Base-by-base conservation (phyloP, 2,113 vertebrate species). In the Ochotona curzoniae region DNA sequence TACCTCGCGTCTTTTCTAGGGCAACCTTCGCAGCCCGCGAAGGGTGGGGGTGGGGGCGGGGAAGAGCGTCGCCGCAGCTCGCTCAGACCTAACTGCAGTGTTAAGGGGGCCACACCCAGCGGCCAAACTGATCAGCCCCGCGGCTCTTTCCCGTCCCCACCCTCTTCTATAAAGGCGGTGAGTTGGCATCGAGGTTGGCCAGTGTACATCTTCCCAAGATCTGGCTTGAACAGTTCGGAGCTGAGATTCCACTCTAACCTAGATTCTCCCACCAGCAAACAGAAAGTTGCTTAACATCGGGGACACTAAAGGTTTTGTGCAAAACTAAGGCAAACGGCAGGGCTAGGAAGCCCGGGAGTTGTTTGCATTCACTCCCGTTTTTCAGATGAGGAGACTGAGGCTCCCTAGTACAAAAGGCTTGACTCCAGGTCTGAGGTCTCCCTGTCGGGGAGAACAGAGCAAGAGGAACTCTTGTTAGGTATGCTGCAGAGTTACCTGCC, bases 351-450 rank as follows among this genome's bases (percentile, higher is more conserved):
- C 17, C 28, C 15, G 44, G 15, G 11, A 4, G 10, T 8, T 28
- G 2, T 51, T 74, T 85, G 49, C 44, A 35, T 9, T 8, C 35
- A 11, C 49, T 64, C n/a, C 84, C 92, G 63, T 74, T 89, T 87
- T 57, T 87, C 12, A 61, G 90, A 66, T 73, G 63, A 64, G 54
- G 74, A 94, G 54, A 69, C 18, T 12, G 80, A 95, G 93, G 49
- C 18, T 32, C 60, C 35, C 73, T 51, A 63, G 35, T 23, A 61
- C 51, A n/a, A 61, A 75, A 11, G 13, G 26, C 71, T 28, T 5
- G 51, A 83, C 12, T 26, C 51, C 0, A 1, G 67, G 26, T 32
- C 30, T 82, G 23, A 54, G 1, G 32, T 18, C 8, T 18, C 8
- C 13, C 18, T 51, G 57, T 32, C 71, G 60, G 32, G 2, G 8